Conservation (phyloP, 1,140 invertebrate species). For the Araneus ventricosus region DNA sequence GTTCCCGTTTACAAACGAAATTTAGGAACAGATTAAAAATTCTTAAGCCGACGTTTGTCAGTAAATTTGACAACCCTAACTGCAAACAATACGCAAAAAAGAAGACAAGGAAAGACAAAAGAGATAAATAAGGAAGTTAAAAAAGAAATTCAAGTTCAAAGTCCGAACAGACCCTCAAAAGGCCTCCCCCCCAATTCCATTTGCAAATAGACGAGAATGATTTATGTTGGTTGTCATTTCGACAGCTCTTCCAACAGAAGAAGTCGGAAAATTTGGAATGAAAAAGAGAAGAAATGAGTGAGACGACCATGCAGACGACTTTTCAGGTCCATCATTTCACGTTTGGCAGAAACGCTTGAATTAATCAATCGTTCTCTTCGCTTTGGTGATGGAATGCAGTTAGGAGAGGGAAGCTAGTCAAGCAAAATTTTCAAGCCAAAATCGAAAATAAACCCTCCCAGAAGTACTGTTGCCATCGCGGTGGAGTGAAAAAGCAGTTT, state of each 20-base stretch:
- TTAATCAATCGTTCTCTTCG: slow-evolving; percentile 8
- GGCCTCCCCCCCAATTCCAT: neutral
- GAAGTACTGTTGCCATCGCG: neutral
- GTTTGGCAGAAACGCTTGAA: neutral
- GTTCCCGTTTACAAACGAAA: too few species aligned
- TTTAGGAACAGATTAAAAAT: too few species aligned
- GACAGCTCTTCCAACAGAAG: neutral
- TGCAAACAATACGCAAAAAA: too few species aligned
- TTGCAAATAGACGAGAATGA: neutral
- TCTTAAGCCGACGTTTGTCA: too few species aligned
- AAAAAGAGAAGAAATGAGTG: neutral
- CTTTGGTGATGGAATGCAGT: neutral
- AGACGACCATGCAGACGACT: neutral
- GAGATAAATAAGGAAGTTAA: neutral
- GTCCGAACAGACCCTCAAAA: neutral
- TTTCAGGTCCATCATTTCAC: neutral
- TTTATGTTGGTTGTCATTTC: neutral
- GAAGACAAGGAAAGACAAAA: neutral
- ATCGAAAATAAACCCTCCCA: too few species aligned
- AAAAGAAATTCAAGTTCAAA: neutral
- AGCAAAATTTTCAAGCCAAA: too few species aligned
- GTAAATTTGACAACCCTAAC: too few species aligned
- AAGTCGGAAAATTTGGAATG: neutral
- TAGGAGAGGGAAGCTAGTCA: neutral
- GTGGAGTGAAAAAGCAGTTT: neutral